These are phyloP conservation scores for Caradrina kadenii DNA, from an alignment of 2,888 invertebrate genomes.

Conservation along the genomic window DNA sequence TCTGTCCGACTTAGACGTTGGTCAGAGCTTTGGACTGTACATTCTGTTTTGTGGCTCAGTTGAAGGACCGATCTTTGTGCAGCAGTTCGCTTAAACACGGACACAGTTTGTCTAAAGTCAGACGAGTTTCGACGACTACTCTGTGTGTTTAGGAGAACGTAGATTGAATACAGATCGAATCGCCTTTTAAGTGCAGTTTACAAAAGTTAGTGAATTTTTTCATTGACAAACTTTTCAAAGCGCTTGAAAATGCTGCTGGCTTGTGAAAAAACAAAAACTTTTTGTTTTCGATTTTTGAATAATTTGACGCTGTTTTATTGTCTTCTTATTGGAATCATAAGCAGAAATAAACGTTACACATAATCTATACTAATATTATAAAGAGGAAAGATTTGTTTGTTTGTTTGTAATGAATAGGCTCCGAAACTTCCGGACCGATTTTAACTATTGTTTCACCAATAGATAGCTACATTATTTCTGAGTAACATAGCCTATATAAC, in stretches of 20 bases:
- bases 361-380: too few species aligned
- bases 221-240: background rate
- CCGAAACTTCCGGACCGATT: too few species aligned
- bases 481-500: too few species aligned
- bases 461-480: too few species aligned
- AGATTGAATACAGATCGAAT: constrained; percentile 9
- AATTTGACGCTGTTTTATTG: background rate
- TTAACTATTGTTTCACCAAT: too few species aligned
- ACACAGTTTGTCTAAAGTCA: constrained; percentile 41
- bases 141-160: constrained; percentile 27
- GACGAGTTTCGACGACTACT: constrained; percentile 28
- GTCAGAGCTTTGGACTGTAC: constrained; percentile 43
- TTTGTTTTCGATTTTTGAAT: background rate
- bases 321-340: too few species aligned
- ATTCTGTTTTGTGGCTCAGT: constrained; percentile 52
- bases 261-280: background rate
- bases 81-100: constrained; percentile 42
- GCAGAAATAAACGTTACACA: too few species aligned
- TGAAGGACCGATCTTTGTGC: constrained; percentile 49
- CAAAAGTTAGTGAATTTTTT: background rate
- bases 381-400: too few species aligned
- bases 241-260: background rate
- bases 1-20: constrained; percentile 43
- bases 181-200: constrained; percentile 2
- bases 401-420: too few species aligned